Conservation (phyloP, 2,113 vertebrate species). For the Spilogale gracilis region DNA sequence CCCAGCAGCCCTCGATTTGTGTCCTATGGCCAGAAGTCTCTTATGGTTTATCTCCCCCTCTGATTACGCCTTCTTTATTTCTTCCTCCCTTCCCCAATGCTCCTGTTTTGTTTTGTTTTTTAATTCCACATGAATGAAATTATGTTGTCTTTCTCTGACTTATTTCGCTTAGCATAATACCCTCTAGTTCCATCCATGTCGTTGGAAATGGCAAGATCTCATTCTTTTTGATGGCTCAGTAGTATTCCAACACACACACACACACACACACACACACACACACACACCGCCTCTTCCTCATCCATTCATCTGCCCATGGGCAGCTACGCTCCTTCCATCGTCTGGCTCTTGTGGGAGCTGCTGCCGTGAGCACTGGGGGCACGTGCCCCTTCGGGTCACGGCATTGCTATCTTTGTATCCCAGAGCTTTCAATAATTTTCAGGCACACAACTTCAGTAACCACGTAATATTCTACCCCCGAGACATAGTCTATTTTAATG, state of each 20-base stretch:
- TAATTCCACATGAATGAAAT: background rate
- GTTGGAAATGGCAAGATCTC: background rate
- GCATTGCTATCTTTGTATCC: background rate
- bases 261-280: too few species aligned
- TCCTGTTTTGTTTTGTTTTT: background rate
- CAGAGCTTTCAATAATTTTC: background rate
- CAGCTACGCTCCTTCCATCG: background rate
- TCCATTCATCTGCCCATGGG: background rate
- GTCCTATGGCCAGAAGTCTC: background rate
- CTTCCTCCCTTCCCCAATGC: too few species aligned
- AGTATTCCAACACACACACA: background rate
- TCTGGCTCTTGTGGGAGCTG: too few species aligned
- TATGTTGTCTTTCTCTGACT: background rate
- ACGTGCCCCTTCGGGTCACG: background rate
- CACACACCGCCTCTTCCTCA: rapidly evolving
- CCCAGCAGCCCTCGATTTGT: too few species aligned
- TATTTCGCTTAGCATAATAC: background rate
- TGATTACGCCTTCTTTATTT: background rate
- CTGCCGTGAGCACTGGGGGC: background rate
- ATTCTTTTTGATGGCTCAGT: too few species aligned
- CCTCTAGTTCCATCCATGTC: background rate
- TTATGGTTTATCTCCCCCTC: background rate
- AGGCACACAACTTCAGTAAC: background rate
- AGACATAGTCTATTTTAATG: background rate
- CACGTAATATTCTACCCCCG: background rate